Evolutionary conservation across 2,113 vertebrate species (phyloP).

Genomic region (Coracopsis vasa): DNA sequence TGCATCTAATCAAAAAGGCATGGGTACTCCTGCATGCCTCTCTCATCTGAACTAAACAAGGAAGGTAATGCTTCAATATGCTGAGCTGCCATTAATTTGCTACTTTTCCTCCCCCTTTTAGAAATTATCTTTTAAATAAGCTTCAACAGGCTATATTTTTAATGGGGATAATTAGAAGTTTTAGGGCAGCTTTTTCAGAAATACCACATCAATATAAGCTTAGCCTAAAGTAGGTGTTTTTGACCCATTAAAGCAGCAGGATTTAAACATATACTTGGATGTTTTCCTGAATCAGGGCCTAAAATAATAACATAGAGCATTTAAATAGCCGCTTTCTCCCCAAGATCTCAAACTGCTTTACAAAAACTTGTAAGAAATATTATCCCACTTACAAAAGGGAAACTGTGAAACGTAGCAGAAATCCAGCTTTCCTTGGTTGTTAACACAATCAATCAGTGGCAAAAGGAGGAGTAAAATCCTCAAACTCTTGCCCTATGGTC

Average conservation of each 20-base stretch:
- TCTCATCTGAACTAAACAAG: not conserved
- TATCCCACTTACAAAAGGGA: slow-evolving; percentile 38
- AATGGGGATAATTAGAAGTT: not conserved
- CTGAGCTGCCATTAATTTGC: not conserved
- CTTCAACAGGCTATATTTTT: not conserved
- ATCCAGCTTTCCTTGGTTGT: not conserved
- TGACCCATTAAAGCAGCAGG: not conserved
- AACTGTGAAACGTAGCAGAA: slow-evolving; percentile 13
- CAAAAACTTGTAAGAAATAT: slow-evolving; percentile 45
- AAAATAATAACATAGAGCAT: slow-evolving; percentile 41
- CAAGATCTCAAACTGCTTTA: slow-evolving; percentile 9
- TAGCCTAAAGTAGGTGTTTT: slow-evolving; percentile 13
- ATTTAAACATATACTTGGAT: not conserved
- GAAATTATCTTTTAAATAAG: not conserved
- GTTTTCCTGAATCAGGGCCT: slow-evolving; percentile 56
- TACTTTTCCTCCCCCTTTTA: not conserved
- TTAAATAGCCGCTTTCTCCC: slow-evolving; percentile 41
- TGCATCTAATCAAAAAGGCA: slow-evolving; percentile 17
- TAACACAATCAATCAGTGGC: not conserved
- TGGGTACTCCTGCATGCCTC: not conserved
- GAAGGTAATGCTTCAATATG: not conserved
- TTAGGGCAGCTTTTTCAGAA: slow-evolving; percentile 23
- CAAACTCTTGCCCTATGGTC: not conserved
- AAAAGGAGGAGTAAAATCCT: slow-evolving; percentile 11
- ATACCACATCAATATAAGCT: not conserved